phyloP scores from a whole-genome alignment of 1,140 invertebrate species.

The Drosophila repleta region DNA sequence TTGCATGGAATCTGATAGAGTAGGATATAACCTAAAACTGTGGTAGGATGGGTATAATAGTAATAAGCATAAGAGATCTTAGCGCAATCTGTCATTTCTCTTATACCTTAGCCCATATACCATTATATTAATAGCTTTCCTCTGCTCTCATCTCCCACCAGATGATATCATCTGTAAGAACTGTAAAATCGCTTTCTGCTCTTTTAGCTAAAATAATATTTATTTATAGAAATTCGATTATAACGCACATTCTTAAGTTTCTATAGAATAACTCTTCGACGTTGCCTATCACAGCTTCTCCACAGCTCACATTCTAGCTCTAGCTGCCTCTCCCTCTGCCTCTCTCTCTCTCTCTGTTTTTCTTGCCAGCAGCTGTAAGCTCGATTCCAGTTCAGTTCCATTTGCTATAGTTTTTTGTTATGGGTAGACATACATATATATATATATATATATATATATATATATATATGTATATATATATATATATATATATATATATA shows the following conservation, averaged over 20 bases:
- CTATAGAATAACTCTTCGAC: slow-evolving; percentile 17
- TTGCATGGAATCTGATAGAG: too few species aligned
- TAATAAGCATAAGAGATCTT: too few species aligned
- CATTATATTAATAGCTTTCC: background rate
- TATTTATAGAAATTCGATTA: slow-evolving; percentile 48
- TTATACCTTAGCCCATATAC: background rate
- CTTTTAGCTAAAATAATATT: slow-evolving; percentile 14
- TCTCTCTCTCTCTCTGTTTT: background rate
- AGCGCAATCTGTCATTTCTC: too few species aligned
- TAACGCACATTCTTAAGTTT: slow-evolving; percentile 23
- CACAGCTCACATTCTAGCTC: background rate
- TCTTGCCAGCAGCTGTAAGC: slow-evolving; percentile 3
- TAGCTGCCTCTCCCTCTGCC: background rate
- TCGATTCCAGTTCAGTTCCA: slow-evolving; percentile 16
- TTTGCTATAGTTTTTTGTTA: slow-evolving; percentile 26
- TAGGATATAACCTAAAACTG: too few species aligned
- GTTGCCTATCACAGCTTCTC: slow-evolving; percentile 8
- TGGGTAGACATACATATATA: too few species aligned
- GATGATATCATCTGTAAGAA: slow-evolving; percentile 21
- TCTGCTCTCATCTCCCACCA: background rate
- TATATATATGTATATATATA: slow-evolving; percentile 3
- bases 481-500: slow-evolving; percentile 3
- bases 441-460: too few species aligned
- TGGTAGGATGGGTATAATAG: too few species aligned
- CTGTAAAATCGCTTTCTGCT: slow-evolving; percentile 16